phyloP scores from a whole-genome alignment of 2,888 invertebrate genomes.

The Hedya salicella region DNA sequence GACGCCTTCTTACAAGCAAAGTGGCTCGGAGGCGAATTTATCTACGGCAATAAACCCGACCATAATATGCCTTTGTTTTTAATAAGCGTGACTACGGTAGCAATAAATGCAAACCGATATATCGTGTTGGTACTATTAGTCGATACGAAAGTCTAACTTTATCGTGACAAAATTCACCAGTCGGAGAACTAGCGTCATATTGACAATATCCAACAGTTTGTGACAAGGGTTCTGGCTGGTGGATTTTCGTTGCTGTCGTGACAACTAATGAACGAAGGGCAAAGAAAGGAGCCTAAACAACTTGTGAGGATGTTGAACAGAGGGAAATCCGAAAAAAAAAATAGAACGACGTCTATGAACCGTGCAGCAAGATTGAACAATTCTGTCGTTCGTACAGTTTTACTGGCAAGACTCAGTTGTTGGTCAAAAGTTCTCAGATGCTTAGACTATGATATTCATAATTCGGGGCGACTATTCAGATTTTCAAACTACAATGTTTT shows the following conservation, averaged over 20 bases:
- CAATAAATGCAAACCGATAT: not conserved
- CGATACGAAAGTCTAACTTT: slow-evolving; percentile 1
- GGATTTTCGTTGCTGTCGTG: not conserved
- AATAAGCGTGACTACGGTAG: not conserved
- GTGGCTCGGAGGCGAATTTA: no score
- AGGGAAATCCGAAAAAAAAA: no score
- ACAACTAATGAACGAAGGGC: slow-evolving; percentile 5
- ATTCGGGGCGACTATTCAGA: not conserved
- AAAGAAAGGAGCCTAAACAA: slow-evolving; percentile 10
- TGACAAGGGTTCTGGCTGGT: slow-evolving; percentile 15
- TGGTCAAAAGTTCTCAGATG: not conserved
- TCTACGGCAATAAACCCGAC: no score
- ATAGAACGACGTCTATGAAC: not conserved
- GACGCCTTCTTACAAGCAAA: no score
- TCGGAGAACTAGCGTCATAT: not conserved
- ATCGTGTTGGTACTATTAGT: not conserved
- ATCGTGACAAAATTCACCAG: slow-evolving; percentile 7
- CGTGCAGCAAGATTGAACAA: not conserved
- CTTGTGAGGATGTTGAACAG: no score
- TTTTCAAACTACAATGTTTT: not conserved
- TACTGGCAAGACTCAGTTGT: not conserved
- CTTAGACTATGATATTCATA: not conserved
- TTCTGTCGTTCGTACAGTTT: not conserved
- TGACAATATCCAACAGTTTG: slow-evolving; percentile 23
- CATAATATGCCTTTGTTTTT: not conserved